Base-by-base conservation (phyloP, 2,888 invertebrate genomes). In the Ormyrus nitidulus region DNA sequence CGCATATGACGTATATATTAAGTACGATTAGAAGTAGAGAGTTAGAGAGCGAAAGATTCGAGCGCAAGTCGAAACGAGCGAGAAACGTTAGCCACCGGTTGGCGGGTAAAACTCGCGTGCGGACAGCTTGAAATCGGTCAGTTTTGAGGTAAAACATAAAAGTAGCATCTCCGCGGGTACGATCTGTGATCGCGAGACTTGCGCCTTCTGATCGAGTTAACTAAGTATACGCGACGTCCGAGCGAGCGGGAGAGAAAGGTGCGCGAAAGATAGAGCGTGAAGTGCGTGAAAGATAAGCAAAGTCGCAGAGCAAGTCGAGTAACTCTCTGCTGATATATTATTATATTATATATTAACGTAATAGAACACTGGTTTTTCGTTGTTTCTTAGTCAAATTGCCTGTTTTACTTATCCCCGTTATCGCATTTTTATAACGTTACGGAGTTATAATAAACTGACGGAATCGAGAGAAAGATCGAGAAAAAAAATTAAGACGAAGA, bases 371-470 rank as follows among this genome's bases (percentile, higher is more conserved):
- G 77, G 80, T 80, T 85, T 83, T 84, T 83, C 83, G 83, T 84
- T 84, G 83, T 81, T 84, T 83, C n/a, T 81, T 83, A 85, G 85
- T 83, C 83, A 82, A 83, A 81, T 85, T 84, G 83, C 80, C 83
- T 82, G 80, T 85, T 85, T 85, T 83, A 83, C 83, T 83, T 85
- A 83, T 83, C 80, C 79, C 72, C 79, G 81, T 84, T 82, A 81
- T 81, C 73, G 75, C 79, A 80, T 71, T 80, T 83, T 77, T 77
- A 77, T 79, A 76, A 73, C 46, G 73, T 77, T 79, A 81, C 61
- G 76, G 59, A 79, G 69, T 69, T 70, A 34, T 34, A 65, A 73
- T 62, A 34, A 76, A 73, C 72, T 81, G 77, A 79, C 59, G 48
- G 70, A 75, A 61, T 46, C 46, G 59, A 62, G 68, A 59, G n/a